These are phyloP conservation scores for Strix occidentalis DNA, from an alignment of 2,797 vertebrate species.

Conservation along the genomic window DNA sequence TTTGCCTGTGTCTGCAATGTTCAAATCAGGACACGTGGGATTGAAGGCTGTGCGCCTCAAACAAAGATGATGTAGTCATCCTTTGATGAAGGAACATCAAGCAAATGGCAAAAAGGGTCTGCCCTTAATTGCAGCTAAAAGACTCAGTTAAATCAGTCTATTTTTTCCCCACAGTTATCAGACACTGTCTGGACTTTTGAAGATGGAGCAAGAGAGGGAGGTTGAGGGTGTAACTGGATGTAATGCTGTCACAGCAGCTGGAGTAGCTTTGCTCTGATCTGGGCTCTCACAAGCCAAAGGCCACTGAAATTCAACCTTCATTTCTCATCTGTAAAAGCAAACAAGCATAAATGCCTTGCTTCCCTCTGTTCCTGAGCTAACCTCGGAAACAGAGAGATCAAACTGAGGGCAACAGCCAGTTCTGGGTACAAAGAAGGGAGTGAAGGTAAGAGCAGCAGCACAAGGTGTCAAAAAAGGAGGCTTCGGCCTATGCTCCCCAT, in stretches of 20 bases:
- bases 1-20: neutral
- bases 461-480: neutral
- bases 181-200: neutral
- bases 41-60: neutral
- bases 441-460: neutral
- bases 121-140: neutral
- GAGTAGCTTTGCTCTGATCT: neutral
- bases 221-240: neutral
- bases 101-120: neutral
- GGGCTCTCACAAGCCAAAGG: neutral
- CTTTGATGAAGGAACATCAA: neutral
- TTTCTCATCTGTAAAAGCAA: neutral
- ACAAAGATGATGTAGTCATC: fast-evolving
- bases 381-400: neutral
- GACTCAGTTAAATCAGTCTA: neutral
- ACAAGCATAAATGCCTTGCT: neutral
- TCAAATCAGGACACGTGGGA: neutral
- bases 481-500: fast-evolving
- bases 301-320: neutral
- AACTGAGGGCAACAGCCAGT: fast-evolving
- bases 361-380: neutral
- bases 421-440: neutral
- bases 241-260: fast-evolving
- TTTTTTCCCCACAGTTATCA: neutral
- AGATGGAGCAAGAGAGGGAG: neutral